Evolutionary conservation across 2,888 invertebrate species (phyloP), one percentile per base, ranked within the genome.

Genomic region (Tiphia femorata): DNA sequence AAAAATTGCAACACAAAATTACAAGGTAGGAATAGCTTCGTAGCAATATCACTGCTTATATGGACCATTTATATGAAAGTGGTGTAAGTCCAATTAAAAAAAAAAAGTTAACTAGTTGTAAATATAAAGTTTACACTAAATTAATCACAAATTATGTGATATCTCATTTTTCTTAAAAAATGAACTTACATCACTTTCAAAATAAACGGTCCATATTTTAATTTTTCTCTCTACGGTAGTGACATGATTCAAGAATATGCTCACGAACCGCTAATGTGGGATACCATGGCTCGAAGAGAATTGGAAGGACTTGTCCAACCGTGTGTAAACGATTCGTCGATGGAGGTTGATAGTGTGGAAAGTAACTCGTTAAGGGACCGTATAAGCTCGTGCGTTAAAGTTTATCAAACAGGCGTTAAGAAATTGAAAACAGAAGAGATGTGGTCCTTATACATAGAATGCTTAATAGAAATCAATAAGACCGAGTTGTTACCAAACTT

Each of bases 201-300:
- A n/a, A n/a, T n/a, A n/a, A n/a, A n/a, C n/a, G n/a, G n/a, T n/a
- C n/a, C n/a, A n/a, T n/a, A n/a, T n/a, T 17, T 43, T 38, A 25
- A 25, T 35, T 6, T 23, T 37, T 23, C 33, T 29, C 14, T 29
- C 8, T 60, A 35, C 71, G 62, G 17, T 55, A 84, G 84, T 17
- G 85, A 87, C 58, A 79, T 90, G 72, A 80, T 87, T 53, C 74
- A 84, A 46, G 81, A 85, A 58, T 86, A 86, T 72, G 80, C 84
- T 3, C 81, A 85, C n/a, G 85, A 87, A 66, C 86, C 87, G 38
- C 67, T 84, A 12, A 84, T 88, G 25, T 90, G 89, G 89, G 87
- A 90, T 70, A 84, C 85, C 4, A 79, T 89, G 75, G 90, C 90
- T 0, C 85, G 86, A 62, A 84, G 89, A 1, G 89, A 89, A 75